Conservation (phyloP, 1,140 invertebrate species). For the Lepidurus arcticus region DNA sequence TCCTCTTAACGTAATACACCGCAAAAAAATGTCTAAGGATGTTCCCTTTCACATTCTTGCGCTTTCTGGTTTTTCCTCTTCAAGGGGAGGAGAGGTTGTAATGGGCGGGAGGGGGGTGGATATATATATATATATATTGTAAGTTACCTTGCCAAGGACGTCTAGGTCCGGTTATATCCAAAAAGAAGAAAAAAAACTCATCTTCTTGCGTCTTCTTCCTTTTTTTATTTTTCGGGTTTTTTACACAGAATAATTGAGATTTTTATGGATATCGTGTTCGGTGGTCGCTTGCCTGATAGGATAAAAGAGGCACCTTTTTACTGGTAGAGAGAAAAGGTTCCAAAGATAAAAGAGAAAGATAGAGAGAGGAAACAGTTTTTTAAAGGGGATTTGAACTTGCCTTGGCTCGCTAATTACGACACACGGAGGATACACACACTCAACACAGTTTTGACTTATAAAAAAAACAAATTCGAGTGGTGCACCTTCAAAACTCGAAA, state of each 20-base stretch:
- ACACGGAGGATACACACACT: not conserved
- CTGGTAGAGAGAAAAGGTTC: not conserved
- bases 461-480: not conserved
- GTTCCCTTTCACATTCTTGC: conserved; percentile 7
- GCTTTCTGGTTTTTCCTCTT: not conserved
- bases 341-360: not conserved
- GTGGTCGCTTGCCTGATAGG: not conserved
- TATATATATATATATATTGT: not conserved
- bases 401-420: not conserved
- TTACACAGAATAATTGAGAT: not conserved
- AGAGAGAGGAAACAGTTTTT: too few relatives aligned
- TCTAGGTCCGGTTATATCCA: not conserved
- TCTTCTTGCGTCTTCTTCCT: not conserved
- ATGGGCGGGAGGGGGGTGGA: too few relatives aligned
- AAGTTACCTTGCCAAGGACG: conserved; percentile 21
- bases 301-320: too few relatives aligned
- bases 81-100: too few relatives aligned
- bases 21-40: not conserved
- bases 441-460: not conserved
- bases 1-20: too few relatives aligned
- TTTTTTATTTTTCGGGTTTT: not conserved
- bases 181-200: conserved; percentile 2
- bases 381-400: not conserved
- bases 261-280: not conserved
- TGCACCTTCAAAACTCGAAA: not conserved